Base-by-base conservation (phyloP, 53 echinoderm and acorn worm species). In the Mesocentrotus franciscanus region DNA sequence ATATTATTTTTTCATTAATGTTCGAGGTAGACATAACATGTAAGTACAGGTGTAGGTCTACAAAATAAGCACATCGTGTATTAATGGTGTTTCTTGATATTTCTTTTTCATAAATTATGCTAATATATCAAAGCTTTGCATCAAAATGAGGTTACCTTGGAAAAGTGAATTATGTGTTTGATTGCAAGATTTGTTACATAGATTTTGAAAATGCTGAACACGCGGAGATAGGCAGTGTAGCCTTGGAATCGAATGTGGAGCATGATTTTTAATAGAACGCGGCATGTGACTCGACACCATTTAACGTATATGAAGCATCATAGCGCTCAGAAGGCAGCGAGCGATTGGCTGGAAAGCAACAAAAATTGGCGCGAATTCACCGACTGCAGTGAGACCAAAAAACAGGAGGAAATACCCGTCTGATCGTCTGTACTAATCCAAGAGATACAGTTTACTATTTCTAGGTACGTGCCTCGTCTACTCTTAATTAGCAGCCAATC, bases 371-470 rank as follows among this genome's bases (percentile, higher is more conserved):
- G 36, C 81, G 42, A 81, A 36, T 81, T 81, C 81, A 81, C 39
- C 20, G 81, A 81, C 5, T 30, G 76, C 76, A 76, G 76, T 81
- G 39, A 39, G 81, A 36, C 42, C 22, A 81, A 81, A 68, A 76
- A 81, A 81, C 60, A 90, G 17, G 90, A 90, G 90, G 90, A 90
- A 60, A 90, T 90, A 58, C 9, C 90, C 58, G 90, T 90, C 90
- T 90, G 90, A 90, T 90, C 90, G 90, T 30, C 60, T 90, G 60
- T 27, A 60, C 60, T 90, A 59, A 90, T 90, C 90, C 16, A 60
- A 60, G 90, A 58, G 13, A 60, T 59, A 29, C 13, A 90, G 90
- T 30, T 30, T 12, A 60, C 90, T 90, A 90, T 90, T 90, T 90
- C 90, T 90, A 90, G 90, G 58, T 90, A 58, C 90, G 27, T 90